phyloP scores from a whole-genome alignment of 2,888 invertebrate species.

The Chymomyza caudatula region DNA sequence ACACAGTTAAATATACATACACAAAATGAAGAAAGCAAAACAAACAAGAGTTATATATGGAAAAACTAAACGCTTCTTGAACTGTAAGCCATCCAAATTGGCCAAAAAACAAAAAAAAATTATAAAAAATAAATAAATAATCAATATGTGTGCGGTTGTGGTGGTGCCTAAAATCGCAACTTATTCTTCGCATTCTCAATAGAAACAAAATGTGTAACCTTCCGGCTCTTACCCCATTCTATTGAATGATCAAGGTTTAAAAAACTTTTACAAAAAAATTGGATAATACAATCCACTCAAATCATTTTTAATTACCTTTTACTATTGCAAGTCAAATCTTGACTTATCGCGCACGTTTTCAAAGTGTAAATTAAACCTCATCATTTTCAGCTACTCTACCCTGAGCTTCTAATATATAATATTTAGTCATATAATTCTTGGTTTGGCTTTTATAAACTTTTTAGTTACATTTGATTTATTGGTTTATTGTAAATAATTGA shows the following conservation, averaged over 20 bases:
- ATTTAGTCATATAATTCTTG: background rate
- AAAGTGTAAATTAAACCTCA: conserved; percentile 33
- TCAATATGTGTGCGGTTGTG: no score
- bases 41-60: conserved; percentile 29
- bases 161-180: no score
- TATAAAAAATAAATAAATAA: conserved; percentile 5
- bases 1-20: background rate
- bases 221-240: no score
- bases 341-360: no score
- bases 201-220: no score
- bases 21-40: background rate
- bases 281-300: no score
- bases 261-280: no score
- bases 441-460: background rate
- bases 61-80: conserved; percentile 65
- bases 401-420: conserved; percentile 56
- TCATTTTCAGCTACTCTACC: conserved; percentile 56
- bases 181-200: no score
- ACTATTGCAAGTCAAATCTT: no score
- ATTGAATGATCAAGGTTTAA: no score
- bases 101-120: conserved; percentile 20
- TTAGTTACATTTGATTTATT: conserved; percentile 25
- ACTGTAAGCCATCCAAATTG: conserved; percentile 33
- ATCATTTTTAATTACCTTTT: no score
- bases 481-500: conserved; percentile 74